Evolutionary conservation across 1,140 invertebrate species (phyloP).

Genomic region (Olivierus martensii): DNA sequence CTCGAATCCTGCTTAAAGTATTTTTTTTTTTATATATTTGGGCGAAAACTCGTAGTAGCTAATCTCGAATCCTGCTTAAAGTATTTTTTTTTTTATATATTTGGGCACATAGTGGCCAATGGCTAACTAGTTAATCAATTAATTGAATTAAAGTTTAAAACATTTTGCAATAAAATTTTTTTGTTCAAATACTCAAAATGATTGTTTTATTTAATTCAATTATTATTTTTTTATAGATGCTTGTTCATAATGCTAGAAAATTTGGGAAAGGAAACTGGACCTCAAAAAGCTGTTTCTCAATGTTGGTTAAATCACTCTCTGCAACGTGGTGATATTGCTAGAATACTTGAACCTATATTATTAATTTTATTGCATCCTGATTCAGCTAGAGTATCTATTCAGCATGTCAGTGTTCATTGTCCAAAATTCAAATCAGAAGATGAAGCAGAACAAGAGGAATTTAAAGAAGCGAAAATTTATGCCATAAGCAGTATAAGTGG

Average conservation of each 20-base stretch:
- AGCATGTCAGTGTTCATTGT: constrained; percentile 58
- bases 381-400: constrained; percentile 69
- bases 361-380: constrained; percentile 62
- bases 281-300: constrained; percentile 51
- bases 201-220: too few species aligned
- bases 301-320: constrained; percentile 57
- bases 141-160: neutral
- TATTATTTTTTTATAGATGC: constrained; percentile 41
- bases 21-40: too few species aligned
- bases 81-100: neutral
- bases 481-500: constrained; percentile 75
- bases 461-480: constrained; percentile 50
- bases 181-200: too few species aligned
- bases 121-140: neutral
- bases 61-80: neutral
- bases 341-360: constrained; percentile 64
- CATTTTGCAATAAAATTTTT: neutral
- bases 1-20: too few species aligned
- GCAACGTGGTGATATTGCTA: constrained; percentile 55
- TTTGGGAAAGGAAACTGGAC: constrained; percentile 50
- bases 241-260: constrained; percentile 63
- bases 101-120: too few species aligned
- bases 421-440: constrained; percentile 16
- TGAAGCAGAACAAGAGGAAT: constrained; percentile 20
- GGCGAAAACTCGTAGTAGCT: too few species aligned